Evolutionary conservation across 2,113 vertebrate genomes (phyloP), one percentile per base, ranked within the genome.

Genomic region (Urocitellus parryii): DNA sequence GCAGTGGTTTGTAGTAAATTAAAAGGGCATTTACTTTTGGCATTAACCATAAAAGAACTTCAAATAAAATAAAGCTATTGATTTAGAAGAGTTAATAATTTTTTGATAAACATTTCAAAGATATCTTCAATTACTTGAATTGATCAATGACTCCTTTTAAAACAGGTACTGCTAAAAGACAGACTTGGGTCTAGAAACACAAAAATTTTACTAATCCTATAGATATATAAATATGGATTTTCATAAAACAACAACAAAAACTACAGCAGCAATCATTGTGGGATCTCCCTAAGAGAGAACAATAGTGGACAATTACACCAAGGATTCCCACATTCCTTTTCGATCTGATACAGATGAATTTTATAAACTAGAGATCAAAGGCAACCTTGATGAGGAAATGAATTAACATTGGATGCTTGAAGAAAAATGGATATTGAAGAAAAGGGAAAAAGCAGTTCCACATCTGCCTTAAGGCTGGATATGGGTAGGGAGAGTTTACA

Each of bases 1-100:
- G 91, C 9, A 42, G 10, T 77, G 48, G 45, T 82, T 96, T 94
- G 34, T 32, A 86, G 79, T 5, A 95, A 94, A 93, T 95, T 88
- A 48, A 25, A 56, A 83, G 63, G 70, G 25, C 51, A 88, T 85
- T 94, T 88, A 91, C 29, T 67, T 76, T 95, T 70, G 77, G 77
- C 25, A 73, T 89, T 91, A 96, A 72, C 14, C 48, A 78, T 80
- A 39, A 0, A 74, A 32, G 74, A 91, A 80, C 27, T 85, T 80
- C 72, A 82, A 91, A n/a, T 48, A 90, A 77, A 76, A 48, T 48
- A 90, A 77, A 76, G 48, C 12, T 67, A 85, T 39, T 95, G 68
- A 61, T 77, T 95, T 95, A 56, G n/a, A 7, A 58, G 96, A 90
- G 70, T 45, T 79, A 89, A 73, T 45, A 68, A 4, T 29, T n/a